A percentile compares a stretch with the other conserved stretches of the same genome.
phyloP scores from a whole-genome alignment of 2,113 vertebrate species.

The Talpa occidentalis region DNA sequence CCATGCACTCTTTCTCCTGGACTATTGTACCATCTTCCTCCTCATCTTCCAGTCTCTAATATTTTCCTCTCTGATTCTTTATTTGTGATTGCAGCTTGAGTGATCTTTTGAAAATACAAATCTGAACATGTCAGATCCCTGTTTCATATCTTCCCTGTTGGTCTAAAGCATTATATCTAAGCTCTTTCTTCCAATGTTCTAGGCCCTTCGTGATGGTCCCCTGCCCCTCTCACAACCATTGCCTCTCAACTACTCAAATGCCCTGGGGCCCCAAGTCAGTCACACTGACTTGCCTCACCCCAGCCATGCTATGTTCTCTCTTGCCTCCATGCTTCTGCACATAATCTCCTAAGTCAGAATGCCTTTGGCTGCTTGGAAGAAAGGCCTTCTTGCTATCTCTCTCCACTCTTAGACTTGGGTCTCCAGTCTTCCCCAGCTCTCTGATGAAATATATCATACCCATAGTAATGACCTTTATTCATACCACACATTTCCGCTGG shows the following conservation, averaged over 20 bases:
- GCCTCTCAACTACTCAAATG: background rate
- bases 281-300: background rate
- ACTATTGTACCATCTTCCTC: background rate
- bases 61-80: background rate
- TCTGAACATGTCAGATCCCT: background rate
- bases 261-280: background rate
- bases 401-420: background rate
- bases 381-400: background rate
- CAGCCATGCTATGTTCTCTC: background rate
- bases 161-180: background rate
- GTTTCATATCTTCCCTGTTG: background rate
- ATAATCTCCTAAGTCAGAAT: background rate
- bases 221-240: background rate
- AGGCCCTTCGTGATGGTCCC: background rate
- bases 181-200: background rate
- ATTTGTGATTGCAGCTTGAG: background rate
- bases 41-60: background rate
- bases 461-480: background rate
- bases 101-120: slow-evolving; percentile 35
- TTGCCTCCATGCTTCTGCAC: background rate
- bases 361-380: background rate
- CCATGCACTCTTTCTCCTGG: background rate
- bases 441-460: background rate
- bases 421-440: background rate
- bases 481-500: background rate